Evolutionary conservation across 2,113 vertebrate genomes (phyloP).

Genomic region (Megaleporinus macrocephalus): DNA sequence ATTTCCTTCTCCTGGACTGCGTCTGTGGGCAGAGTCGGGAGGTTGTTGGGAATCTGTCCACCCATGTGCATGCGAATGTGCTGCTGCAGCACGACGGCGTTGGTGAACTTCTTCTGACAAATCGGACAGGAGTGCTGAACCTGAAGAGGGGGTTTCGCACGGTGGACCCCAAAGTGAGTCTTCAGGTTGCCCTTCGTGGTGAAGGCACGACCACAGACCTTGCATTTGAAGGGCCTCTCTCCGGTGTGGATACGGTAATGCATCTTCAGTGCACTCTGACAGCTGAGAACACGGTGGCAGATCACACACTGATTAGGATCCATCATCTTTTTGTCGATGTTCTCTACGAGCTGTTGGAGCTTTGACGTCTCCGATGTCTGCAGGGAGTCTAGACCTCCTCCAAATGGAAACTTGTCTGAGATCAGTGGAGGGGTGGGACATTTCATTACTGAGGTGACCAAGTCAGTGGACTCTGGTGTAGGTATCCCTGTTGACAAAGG

Average conservation of each 20-base stretch:
- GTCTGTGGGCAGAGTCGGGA: constrained; percentile 75
- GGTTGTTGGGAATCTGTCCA: constrained; percentile 88
- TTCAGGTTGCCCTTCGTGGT: constrained; percentile 99
- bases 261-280: constrained; percentile 98
- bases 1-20: constrained; percentile 84
- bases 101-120: constrained; percentile 99
- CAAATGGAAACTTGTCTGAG: constrained; percentile 83
- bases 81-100: constrained; percentile 94
- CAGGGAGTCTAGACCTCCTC: constrained; percentile 88
- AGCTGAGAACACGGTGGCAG: constrained; percentile 95
- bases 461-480: constrained; percentile 69
- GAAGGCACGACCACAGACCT: constrained; percentile 95
- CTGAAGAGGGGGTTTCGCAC: constrained; percentile 88
- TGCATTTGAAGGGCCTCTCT: constrained; percentile 96
- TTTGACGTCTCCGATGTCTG: constrained; percentile 98
- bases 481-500: constrained; percentile 45
- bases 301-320: constrained; percentile 95
- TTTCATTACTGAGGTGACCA: constrained; percentile 68
- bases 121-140: constrained; percentile 97
- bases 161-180: constrained; percentile 93
- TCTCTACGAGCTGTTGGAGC: constrained; percentile 96
- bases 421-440: constrained; percentile 70
- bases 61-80: constrained; percentile 99
- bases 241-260: constrained; percentile 97
- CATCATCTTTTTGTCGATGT: constrained; percentile 95